phyloP scores from a whole-genome alignment of 2,797 vertebrate species.

The Paguma larvata region DNA sequence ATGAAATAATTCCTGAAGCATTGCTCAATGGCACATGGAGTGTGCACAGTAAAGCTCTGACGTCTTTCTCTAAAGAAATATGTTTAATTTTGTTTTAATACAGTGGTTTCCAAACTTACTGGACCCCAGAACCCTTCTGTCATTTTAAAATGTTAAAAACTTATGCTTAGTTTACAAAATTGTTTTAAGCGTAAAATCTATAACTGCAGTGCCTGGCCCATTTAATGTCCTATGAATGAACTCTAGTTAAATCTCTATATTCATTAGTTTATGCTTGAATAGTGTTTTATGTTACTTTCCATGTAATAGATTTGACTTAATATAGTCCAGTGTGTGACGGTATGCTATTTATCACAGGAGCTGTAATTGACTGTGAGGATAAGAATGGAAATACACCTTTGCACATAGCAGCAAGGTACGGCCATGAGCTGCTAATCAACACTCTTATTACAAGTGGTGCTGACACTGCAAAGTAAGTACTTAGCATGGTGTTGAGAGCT shows the following conservation, averaged over 20 bases:
- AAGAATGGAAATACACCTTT: slow-evolving; percentile 99
- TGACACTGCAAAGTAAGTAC: slow-evolving; percentile 96
- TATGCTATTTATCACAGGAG: slow-evolving; percentile 89
- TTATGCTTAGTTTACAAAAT: not conserved
- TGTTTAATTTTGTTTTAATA: slow-evolving; percentile 31
- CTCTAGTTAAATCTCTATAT: slow-evolving; percentile 4
- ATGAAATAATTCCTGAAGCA: slow-evolving; percentile 18
- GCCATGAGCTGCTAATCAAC: slow-evolving; percentile 99
- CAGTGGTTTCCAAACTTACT: not conserved
- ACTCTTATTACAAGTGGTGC: slow-evolving; percentile 98
- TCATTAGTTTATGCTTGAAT: slow-evolving; percentile 40
- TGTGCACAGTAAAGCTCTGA: not conserved
- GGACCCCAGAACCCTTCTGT: not conserved
- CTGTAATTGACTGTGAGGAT: slow-evolving; percentile 98
- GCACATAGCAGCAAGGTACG: slow-evolving; percentile 98
- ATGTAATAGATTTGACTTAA: not conserved
- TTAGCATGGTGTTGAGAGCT: slow-evolving; percentile 8
- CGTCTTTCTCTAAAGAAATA: slow-evolving; percentile 45
- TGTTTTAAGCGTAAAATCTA: not conserved
- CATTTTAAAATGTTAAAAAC: slow-evolving; percentile 49
- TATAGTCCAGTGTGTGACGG: not conserved
- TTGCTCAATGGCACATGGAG: not conserved
- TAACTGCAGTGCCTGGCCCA: not conserved
- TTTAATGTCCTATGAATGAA: slow-evolving; percentile 25
- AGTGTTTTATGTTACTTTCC: slow-evolving; percentile 14